Base-by-base conservation (phyloP, 2,888 invertebrate genomes). In the Pheosia tremula region DNA sequence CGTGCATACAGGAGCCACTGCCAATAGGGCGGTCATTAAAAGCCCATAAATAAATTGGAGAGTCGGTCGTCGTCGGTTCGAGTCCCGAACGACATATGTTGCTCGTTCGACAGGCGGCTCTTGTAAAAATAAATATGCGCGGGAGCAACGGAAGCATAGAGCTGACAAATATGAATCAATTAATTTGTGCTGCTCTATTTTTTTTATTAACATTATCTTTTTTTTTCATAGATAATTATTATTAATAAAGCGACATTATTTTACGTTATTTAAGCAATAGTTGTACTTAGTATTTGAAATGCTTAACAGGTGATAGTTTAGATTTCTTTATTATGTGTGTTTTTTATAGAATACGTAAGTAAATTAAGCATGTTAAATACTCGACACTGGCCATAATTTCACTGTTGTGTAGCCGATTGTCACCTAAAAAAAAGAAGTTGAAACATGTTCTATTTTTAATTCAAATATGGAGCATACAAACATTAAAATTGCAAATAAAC, bases 1-100 rank as follows among this genome's bases (percentile, higher is more conserved):
- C 61, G 62, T 63, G 66, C 66, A 64, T 63, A 61, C 60, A 64
- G 71, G 72, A 43, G 75, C 79, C 79, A 81, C 84, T 79, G 79
- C 78, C 80, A 74, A 79, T 75, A 79, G 78, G 69, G 72, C 61
- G 72, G 84, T 91, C 91, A 92, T 92, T 93, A 92, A 89, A 91
- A 87, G 75, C 84, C 85, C 85, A 93, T 93, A 93, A 92, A 92
- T 89, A 89, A 88, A 84, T 74, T 70, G 70, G 73, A 75, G 77
- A 80, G 73, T 78, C 80, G 72, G 75, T 24, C 24, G 24, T 24
- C 24, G 24, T 24, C 67, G 66, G 79, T 84, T 79, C 79, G 80
- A 77, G 60, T 73, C 72, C 74, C 82, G 71, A 75, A 77, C 82
- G 84, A 87, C 92, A 93, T 92, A 89, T 93, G 92, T 87, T 87